A percentile compares a stretch with the other conserved stretches of the same genome.
Evolutionary conservation across 2,113 vertebrate species (phyloP).

Genomic region (Indri indri): DNA sequence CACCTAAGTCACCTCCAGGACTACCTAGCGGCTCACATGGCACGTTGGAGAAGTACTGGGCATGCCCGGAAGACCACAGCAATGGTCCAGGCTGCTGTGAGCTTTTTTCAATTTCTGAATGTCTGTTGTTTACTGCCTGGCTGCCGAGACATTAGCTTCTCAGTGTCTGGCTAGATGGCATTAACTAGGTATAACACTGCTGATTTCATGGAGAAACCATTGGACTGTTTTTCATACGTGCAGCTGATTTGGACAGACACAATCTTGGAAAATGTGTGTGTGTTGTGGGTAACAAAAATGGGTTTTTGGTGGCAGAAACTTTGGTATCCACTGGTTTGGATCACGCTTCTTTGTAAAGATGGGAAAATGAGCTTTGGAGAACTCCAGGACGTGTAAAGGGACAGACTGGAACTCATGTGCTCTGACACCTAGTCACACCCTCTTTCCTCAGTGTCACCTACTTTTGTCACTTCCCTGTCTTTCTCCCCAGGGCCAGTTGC

Average conservation of each 20-base stretch:
- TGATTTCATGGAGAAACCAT: background rate
- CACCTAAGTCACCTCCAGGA: background rate
- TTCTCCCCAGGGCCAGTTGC: background rate
- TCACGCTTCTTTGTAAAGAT: background rate
- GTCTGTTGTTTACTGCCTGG: background rate
- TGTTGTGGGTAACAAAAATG: no score
- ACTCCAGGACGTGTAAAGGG: background rate
- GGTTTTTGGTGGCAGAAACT: background rate
- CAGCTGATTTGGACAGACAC: background rate
- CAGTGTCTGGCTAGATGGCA: background rate
- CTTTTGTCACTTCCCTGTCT: background rate
- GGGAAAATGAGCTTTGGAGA: background rate
- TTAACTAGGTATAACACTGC: no score
- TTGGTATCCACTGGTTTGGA: background rate
- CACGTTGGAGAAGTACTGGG: background rate
- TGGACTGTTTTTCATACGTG: background rate
- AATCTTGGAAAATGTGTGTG: background rate
- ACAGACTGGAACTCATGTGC: fast-evolving
- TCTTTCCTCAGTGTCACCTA: no score
- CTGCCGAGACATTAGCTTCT: background rate
- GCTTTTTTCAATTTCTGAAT: background rate
- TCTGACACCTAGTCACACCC: fast-evolving
- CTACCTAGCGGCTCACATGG: background rate
- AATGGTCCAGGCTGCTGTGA: fast-evolving
- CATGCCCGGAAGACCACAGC: background rate